Base-by-base conservation (phyloP, 2,888 invertebrate species). In the Hirudinaria manillensis region DNA sequence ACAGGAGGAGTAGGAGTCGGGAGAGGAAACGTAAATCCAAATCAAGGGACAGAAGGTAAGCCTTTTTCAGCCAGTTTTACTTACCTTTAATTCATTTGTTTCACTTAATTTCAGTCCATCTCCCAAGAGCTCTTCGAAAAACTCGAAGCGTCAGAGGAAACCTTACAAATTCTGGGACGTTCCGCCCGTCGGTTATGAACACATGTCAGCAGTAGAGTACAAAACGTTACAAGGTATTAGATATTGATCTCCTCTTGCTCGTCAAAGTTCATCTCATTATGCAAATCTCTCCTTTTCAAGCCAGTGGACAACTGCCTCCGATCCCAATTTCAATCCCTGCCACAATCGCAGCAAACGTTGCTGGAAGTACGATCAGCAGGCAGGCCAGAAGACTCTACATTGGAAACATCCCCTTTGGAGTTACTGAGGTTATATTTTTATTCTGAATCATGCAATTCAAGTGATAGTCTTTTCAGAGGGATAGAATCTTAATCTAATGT, bases 361-460 rank as follows among this genome's bases (percentile, higher is more conserved):
- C 97, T 16, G 97, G 95, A 24, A 94, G 94, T 32, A 94, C 96
- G 3, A 95, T 97, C 79, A 96, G 96, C 7, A 83, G 88, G 78
- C 96, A 98, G 87, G 96, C 96, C 0, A 88, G 94, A 79, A 88
- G 93, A 76, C 88, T 98, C 75, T 98, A 98, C 84, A 96, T 98
- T 75, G 98, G 85, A 75, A 98, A 98, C 87, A 98, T 98, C 88
- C 98, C 98, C 45, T 98, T 98, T 85, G 98, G 98, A 77, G 96
- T 97, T 27, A 96, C 97, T 38, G 86, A 86, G 87, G 88, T 87
- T 81, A n/a, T 6, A 10, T 45, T 45, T 16, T 10, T 45, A 16
- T n/a, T 45, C 21, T 21, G 70, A 7, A 21, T n/a, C 65, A 13
- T 65, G 29, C 7, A 65, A 1, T 94, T 16, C 10, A 13, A 65